Evolutionary conservation across 2,797 vertebrate genomes (phyloP).

Genomic region (Threskiornis aethiopicus): DNA sequence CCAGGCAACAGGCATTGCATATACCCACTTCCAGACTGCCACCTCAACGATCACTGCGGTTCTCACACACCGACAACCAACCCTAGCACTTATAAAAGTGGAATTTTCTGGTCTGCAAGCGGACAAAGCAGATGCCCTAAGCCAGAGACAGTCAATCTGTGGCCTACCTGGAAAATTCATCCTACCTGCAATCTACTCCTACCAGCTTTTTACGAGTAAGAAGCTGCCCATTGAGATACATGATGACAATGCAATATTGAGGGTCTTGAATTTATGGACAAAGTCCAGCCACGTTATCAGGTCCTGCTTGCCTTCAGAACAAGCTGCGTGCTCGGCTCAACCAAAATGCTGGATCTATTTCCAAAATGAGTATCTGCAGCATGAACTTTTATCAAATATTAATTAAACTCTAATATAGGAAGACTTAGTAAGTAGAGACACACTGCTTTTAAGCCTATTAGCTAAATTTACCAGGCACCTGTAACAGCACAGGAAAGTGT

Average conservation of each 20-base stretch:
- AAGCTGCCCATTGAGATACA: background rate
- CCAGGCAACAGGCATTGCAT: background rate
- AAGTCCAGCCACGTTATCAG: background rate
- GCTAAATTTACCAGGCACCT: background rate
- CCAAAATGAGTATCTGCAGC: background rate
- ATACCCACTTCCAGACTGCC: background rate
- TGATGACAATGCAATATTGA: background rate
- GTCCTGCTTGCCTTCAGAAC: background rate
- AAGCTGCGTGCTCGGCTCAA: background rate
- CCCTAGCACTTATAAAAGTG: background rate
- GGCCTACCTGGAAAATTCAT: background rate
- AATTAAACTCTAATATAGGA: background rate
- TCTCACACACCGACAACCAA: background rate
- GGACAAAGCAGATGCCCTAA: background rate
- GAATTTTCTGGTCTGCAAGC: background rate
- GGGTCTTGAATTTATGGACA: background rate
- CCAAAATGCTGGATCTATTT: background rate
- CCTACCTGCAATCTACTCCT: background rate
- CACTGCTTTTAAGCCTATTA: background rate
- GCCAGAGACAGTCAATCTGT: background rate
- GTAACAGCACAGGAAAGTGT: background rate
- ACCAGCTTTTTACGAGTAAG: background rate
- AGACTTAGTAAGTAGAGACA: background rate
- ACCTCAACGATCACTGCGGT: background rate
- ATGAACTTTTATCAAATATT: background rate